Evolutionary conservation across 2,797 vertebrate species (phyloP).

Genomic region (Enoplosus armatus): DNA sequence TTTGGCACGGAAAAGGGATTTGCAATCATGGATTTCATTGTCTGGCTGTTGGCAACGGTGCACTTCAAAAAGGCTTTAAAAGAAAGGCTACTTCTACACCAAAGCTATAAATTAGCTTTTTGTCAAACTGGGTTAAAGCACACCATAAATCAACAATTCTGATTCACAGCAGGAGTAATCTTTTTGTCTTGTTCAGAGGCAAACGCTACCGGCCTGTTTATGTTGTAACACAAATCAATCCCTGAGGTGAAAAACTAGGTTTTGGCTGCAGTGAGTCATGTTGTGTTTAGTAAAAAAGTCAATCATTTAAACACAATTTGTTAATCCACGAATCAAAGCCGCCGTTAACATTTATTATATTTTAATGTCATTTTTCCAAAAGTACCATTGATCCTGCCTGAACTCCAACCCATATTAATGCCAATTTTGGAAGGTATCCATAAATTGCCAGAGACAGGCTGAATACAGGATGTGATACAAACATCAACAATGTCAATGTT

Average conservation of each 20-base stretch:
- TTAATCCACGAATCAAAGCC: neutral
- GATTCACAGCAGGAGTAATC: neutral
- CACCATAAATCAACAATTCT: conserved; percentile 13
- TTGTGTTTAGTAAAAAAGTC: conserved; percentile 8
- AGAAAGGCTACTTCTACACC: conserved; percentile 12
- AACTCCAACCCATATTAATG: neutral
- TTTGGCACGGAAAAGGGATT: conserved; percentile 5
- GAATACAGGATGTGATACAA: neutral
- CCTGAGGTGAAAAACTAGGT: neutral
- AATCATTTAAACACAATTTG: conserved; percentile 17
- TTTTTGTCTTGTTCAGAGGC: conserved; percentile 14
- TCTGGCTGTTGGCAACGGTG: conserved; percentile 19
- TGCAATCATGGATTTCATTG: conserved; percentile 30
- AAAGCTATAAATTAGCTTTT: neutral
- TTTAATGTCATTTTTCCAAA: neutral
- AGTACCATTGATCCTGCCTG: neutral
- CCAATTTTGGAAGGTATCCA: neutral
- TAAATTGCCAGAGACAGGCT: neutral
- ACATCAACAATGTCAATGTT: neutral
- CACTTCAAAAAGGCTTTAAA: conserved; percentile 2
- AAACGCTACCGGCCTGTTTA: neutral
- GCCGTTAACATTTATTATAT: neutral
- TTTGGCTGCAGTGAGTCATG: neutral
- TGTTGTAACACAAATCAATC: neutral
- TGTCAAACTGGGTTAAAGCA: neutral